These are phyloP conservation scores for Cyanocitta stelleri DNA, from an alignment of 2,113 vertebrate genomes.

Conservation along the genomic window DNA sequence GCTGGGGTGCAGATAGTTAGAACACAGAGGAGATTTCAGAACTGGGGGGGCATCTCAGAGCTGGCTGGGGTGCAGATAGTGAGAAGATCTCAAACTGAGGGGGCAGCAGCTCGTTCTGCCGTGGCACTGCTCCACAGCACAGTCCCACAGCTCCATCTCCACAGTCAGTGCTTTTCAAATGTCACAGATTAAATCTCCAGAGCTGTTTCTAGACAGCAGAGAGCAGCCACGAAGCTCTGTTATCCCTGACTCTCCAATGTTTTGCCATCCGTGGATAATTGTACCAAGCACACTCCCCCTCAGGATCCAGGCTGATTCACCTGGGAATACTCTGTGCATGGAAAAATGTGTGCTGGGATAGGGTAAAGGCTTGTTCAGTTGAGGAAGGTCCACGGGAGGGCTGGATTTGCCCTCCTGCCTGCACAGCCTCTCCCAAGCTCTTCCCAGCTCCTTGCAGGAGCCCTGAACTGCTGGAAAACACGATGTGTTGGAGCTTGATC, in stretches of 20 bases:
- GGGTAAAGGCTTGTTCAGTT: not conserved
- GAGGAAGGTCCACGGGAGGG: not conserved
- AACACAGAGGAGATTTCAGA: not conserved
- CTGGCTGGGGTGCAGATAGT: not conserved
- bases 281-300: not conserved
- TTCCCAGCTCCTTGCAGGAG: not conserved
- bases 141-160: not conserved
- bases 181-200: slow-evolving; percentile 3
- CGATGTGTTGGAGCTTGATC: slow-evolving; percentile 46
- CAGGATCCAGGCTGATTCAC: not conserved
- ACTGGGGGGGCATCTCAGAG: not conserved
- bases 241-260: not conserved
- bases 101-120: not conserved
- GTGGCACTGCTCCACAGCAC: fast-evolving
- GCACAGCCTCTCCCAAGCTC: not conserved
- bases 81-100: not conserved
- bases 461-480: not conserved
- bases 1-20: no score
- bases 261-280: not conserved
- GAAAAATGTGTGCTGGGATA: not conserved
- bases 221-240: not conserved
- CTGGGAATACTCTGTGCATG: not conserved
- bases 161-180: not conserved
- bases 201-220: not conserved
- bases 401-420: not conserved